Evolutionary conservation across 2,113 vertebrate species (phyloP), one percentile per base, ranked within the genome.

Genomic region (Fulica atra): DNA sequence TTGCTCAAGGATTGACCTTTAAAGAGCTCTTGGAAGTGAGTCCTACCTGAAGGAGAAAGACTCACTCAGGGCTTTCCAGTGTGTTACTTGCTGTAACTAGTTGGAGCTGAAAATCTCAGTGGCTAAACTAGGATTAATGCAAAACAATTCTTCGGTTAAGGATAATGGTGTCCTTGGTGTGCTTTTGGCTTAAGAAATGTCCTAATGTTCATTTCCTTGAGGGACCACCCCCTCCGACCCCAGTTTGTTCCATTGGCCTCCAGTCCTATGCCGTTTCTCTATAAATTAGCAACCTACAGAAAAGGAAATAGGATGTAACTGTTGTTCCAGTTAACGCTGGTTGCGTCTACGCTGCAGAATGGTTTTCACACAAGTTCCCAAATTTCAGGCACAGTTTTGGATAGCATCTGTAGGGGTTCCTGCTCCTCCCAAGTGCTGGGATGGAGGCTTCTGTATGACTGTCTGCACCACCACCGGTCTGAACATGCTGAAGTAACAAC

Each of bases 121-220:
- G 81, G 71, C 46, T 78, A 84, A 93, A 87, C 68, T 3, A 0
- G 92, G 77, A 96, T 95, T 91, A 95, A 96, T 64, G 63, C 71
- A 86, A 88, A 92, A 63, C 66, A 16, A 13, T 78, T 66, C 85
- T 93, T 46, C 85, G 68, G 54, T 96, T 97, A 81, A 89, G 71
- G 79, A 51, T 26, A 53, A 68, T 56, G 42, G 38, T 83, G 31
- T 93, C 65, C 81, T 96, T n/a, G 40, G 31, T 26, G 60, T 91
- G 38, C 71, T 94, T 95, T 83, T 61, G 70, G 63, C 57, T 81
- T 70, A 68, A 90, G 65, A 76, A 72, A 57, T 69, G 81, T 81
- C 31, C 36, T 54, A 21, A 72, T 15, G 54, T 48, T 86, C 25
- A 21, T 64, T 72, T 84, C 65, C 50, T 40, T 53, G 36, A 74